These are phyloP conservation scores for Alexandromys oeconomus DNA, from an alignment of 2,797 vertebrate species.

Conservation along the genomic window DNA sequence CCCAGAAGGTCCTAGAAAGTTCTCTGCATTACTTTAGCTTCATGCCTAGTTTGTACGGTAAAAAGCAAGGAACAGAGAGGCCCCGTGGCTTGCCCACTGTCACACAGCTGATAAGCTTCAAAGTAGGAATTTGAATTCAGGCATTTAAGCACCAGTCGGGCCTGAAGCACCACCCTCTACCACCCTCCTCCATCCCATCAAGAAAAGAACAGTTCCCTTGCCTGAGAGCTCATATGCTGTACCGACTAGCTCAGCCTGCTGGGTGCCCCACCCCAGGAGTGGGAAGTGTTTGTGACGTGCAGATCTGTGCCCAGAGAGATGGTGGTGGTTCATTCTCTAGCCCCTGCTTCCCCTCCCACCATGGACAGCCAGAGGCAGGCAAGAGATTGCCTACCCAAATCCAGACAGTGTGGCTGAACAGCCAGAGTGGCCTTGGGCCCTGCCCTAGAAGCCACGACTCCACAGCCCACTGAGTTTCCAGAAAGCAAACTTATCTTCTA, in stretches of 20 bases:
- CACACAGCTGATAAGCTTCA: not conserved
- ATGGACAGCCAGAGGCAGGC: not conserved
- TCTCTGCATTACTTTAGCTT: not conserved
- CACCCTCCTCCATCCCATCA: not conserved
- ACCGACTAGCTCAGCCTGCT: not conserved
- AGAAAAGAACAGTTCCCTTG: not conserved
- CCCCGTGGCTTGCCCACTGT: not conserved
- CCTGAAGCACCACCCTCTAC: not conserved
- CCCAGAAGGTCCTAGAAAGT: not conserved
- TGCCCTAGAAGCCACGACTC: not conserved
- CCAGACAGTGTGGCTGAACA: not conserved
- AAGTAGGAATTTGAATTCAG: not conserved
- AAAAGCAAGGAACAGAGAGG: conserved; percentile 32
- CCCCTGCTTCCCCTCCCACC: no score
- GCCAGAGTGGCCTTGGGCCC: not conserved
- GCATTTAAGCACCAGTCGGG: not conserved
- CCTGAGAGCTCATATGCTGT: not conserved
- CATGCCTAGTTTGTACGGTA: not conserved
- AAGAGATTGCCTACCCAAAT: not conserved
- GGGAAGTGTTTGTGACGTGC: not conserved
- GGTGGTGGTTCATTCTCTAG: not conserved
- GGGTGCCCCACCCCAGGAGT: not conserved
- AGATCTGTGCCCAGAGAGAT: not conserved
- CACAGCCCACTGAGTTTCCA: conserved; percentile 7
- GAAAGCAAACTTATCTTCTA: not conserved